Base-by-base conservation (phyloP, 2,797 vertebrate species). In the Hippoglossus hippoglossus region DNA sequence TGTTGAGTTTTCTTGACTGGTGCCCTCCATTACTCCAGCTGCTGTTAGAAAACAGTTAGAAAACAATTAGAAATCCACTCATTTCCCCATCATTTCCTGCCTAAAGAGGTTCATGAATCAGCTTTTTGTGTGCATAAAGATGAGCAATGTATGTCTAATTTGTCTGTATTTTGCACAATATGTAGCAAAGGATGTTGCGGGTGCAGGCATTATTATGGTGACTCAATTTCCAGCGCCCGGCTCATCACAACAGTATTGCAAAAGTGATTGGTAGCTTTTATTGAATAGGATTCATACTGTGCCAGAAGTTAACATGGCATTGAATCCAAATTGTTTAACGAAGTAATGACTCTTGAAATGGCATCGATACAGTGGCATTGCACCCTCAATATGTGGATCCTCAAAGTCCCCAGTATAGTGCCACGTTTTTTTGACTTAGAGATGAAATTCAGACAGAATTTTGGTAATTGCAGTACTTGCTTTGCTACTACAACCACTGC, bases 21-120 rank as follows among this genome's bases (percentile, higher is more conserved):
- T 63, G 24, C 39, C 49, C 49, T 68, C 59, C 39, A 71, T 68
- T 71, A 71, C 41, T 72, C 31, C 74, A 78, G 64, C 57, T 67
- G 60, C 55, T 81, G 47, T 66, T 66, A 46, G 52, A 34, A 82
- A 74, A 79, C 85, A 59, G 47, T 66, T 66, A 46, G 52, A 34
- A 82, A 74, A 79, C 85, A 59, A 74, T 75, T 75, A 67, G 18
- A 31, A 77, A 67, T 46, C 18, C 19, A 31, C 36, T 60, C 3
- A 59, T 73, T 71, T 54, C 60, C 41, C 9, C 58, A 52, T 70
- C n/a, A 79, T 74, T 83, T 81, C 28, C 70, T 57, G 53, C 65
- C 21, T 58, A 24, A 78, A 75, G 64, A 67, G 60, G 26, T 75
- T 63, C 12, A 58, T 53, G 18, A 73, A 79, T 75, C 26, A 19